Conservation (phyloP, 2,113 vertebrate species). For the Bufo bufo region DNA sequence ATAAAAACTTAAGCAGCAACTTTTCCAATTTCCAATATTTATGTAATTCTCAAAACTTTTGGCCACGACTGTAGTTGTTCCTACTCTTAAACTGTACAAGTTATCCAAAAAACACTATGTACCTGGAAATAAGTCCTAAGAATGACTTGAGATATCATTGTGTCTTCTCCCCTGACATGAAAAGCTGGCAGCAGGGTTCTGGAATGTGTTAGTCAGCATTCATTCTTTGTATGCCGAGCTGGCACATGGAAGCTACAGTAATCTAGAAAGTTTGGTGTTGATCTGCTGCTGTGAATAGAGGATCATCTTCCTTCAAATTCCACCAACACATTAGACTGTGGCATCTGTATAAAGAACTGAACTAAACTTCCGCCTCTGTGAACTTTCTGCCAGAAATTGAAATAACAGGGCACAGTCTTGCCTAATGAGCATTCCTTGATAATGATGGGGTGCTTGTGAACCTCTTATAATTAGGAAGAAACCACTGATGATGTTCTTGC, state of each 20-base stretch:
- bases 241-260: neutral
- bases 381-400: constrained; percentile 4
- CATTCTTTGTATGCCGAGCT: constrained; percentile 10
- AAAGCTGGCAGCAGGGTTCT: neutral
- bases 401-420: neutral
- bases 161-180: neutral
- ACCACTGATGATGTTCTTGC: neutral
- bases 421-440: constrained; percentile 68
- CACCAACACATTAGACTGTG: neutral
- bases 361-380: constrained; percentile 3
- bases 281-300: constrained; percentile 5
- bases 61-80: no score
- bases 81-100: neutral
- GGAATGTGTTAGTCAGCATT: constrained; percentile 12
- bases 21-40: no score
- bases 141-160: neutral
- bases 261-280: constrained; percentile 9
- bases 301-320: neutral
- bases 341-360: constrained; percentile 1
- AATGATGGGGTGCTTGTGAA: constrained; percentile 67
- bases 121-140: neutral
- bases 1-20: no score
- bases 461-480: neutral
- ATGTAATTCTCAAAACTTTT: no score
- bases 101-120: neutral